A percentile compares a stretch with the other conserved stretches of the same genome.
Conservation (phyloP, 2,797 vertebrate species). For the Gymnothorax reevesii region DNA sequence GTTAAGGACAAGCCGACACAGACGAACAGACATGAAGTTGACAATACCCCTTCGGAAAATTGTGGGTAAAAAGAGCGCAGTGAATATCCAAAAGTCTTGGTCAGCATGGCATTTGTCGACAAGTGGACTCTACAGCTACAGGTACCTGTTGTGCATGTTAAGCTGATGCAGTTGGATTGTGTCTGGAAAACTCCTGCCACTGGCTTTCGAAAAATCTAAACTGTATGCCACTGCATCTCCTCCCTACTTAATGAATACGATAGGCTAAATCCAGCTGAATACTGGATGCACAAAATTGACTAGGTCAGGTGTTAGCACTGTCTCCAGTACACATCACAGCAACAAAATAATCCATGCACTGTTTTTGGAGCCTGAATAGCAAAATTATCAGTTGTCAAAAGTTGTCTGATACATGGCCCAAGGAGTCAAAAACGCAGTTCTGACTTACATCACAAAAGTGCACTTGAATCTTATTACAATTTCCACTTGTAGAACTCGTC, state of each 20-base stretch:
- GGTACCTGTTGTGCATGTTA: neutral
- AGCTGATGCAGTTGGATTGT: neutral
- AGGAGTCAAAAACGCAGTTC: neutral
- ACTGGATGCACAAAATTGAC: neutral
- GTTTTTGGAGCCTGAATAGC: neutral
- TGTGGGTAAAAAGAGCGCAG: neutral
- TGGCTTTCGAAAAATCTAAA: too few relatives aligned
- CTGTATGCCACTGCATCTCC: too few relatives aligned
- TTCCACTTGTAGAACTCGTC: conserved; percentile 42
- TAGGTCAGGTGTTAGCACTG: neutral
- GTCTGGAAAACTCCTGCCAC: too few relatives aligned
- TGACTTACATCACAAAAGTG: conserved; percentile 29
- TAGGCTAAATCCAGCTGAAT: neutral
- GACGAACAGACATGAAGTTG: neutral
- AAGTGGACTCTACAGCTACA: neutral
- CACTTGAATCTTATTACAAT: conserved; percentile 23
- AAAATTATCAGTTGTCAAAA: neutral
- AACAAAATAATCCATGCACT: neutral
- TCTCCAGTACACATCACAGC: neutral
- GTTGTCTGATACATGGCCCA: neutral
- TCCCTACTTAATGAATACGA: too few relatives aligned
- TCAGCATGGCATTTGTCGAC: neutral
- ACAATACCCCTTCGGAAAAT: neutral
- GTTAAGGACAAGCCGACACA: too few relatives aligned
- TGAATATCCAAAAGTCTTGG: neutral